Evolutionary conservation across 2,797 vertebrate species (phyloP), one percentile per base, ranked within the genome.

Genomic region (Spinibarbus caldwelli): DNA sequence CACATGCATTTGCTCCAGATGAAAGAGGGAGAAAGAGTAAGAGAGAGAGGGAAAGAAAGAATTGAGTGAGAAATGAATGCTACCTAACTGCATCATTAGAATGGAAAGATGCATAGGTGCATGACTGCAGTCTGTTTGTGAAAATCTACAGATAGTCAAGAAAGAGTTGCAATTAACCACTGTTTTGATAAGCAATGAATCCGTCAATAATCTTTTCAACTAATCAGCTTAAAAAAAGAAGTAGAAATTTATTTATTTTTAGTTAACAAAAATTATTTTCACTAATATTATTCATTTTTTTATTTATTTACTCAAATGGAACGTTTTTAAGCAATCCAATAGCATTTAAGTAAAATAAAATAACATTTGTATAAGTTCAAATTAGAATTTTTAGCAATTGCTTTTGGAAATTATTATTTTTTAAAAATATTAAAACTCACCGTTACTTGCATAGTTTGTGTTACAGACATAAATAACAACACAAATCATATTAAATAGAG

Each of bases 1-100:
- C 49, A 41, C 73, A 80, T 64, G 72, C 57, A 71, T 85, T 85
- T 76, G 45, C 68, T 80, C 31, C 77, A 62, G 67, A 85, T 66
- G 49, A 71, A 54, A 41, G 67, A n/a, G 72, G n/a, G 23, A 77
- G 7, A 43, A 21, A 82, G 68, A 31, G 12, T 36, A n/a, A 52
- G 57, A 64, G 26, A 36, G 45, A 52, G 34, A 71, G 23, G 15
- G 54, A 59, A n/a, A 43, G 34, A 62, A 19, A 54, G 47, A 80
- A 73, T 23, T 38, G 76, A 71, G 36, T 4, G 19, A 78, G 75
- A 84, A 84, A 84, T 78, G 19, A 78, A 76, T 77, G 45, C 36
- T n/a, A 70, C 26, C 36, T 11, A 68, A 45, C 64, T 70, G 10
- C 23, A 41, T 54, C 73, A 77, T 77, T 77, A 31, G 73, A 49